phyloP scores from a whole-genome alignment of 2,113 vertebrate genomes.

The Onychostruthus taczanowskii region DNA sequence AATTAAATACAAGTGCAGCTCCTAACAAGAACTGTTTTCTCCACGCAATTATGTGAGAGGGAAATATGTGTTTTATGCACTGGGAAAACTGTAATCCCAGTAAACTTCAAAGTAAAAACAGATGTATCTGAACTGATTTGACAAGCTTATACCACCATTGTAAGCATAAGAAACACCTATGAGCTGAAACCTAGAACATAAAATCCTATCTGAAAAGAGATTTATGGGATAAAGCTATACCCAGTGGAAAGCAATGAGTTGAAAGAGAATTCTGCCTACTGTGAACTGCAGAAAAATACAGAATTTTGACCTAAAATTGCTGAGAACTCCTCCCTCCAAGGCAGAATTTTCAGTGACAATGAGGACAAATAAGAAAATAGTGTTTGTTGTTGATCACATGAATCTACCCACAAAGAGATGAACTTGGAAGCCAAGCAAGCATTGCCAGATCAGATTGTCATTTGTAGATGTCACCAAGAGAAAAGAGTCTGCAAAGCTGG shows the following conservation, averaged over 20 bases:
- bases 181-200: neutral
- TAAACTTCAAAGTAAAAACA: neutral
- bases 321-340: neutral
- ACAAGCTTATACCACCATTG: neutral
- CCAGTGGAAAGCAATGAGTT: neutral
- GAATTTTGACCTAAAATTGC: neutral
- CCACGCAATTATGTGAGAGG: neutral
- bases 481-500: neutral
- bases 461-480: neutral
- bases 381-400: neutral
- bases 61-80: neutral
- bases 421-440: neutral
- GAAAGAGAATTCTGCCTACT: neutral
- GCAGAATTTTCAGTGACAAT: neutral
- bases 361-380: neutral
- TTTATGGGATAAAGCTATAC: neutral
- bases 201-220: neutral
- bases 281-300: neutral
- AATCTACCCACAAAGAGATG: neutral
- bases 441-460: neutral
- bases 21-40: neutral
- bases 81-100: neutral
- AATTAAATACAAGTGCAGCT: neutral
- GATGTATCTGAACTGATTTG: neutral
- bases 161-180: neutral